These are phyloP conservation scores for Lypha dubia DNA, from an alignment of 2,888 invertebrate species.

Conservation along the genomic window DNA sequence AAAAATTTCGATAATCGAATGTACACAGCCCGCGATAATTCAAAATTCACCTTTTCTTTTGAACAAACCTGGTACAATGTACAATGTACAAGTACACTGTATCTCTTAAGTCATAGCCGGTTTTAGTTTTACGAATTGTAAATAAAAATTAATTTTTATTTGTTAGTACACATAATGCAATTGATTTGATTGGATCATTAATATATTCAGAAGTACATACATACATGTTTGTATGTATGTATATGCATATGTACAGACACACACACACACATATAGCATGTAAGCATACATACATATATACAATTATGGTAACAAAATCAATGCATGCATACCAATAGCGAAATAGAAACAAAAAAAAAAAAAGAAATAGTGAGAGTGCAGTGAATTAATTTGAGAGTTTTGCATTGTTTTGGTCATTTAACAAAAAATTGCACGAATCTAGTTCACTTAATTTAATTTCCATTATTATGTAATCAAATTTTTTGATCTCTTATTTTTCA, in stretches of 20 bases:
- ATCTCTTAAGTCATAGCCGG: constrained; percentile 51
- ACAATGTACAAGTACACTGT: not conserved
- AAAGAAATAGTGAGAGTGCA: constrained; percentile 36
- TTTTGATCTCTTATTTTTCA: constrained; percentile 1
- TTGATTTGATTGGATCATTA: constrained; percentile 41
- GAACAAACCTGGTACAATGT: too few species aligned
- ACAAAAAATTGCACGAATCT: constrained; percentile 38
- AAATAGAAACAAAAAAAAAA: constrained; percentile 10
- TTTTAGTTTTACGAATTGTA: constrained; percentile 43
- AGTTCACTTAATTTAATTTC: constrained; percentile 47
- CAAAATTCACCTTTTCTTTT: too few species aligned
- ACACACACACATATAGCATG: not conserved
- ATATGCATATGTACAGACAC: not conserved
- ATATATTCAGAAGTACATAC: constrained; percentile 7
- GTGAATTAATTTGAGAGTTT: constrained; percentile 45
- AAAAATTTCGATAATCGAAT: too few species aligned
- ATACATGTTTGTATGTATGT: not conserved
- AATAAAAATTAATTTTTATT: constrained; percentile 24
- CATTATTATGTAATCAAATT: constrained; percentile 39
- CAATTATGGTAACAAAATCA: constrained; percentile 3
- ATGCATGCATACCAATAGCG: too few species aligned
- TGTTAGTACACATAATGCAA: constrained; percentile 37
- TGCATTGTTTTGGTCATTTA: constrained; percentile 36
- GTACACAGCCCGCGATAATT: too few species aligned
- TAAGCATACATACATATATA: not conserved